These are phyloP conservation scores for Cryptocheilus praepositus DNA, from an alignment of 2,888 invertebrate species.

Conservation along the genomic window DNA sequence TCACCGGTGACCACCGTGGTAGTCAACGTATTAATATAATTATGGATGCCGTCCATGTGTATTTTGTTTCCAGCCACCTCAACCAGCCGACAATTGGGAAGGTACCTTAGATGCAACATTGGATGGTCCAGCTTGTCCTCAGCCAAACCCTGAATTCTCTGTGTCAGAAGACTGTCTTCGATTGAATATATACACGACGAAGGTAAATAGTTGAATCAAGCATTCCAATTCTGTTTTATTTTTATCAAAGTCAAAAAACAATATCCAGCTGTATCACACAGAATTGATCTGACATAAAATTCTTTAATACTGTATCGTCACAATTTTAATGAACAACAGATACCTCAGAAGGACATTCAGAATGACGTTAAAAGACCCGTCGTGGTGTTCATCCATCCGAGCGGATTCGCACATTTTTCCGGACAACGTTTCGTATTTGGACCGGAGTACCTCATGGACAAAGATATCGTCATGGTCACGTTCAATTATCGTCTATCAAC, in stretches of 20 bases:
- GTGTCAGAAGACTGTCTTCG: slow-evolving; percentile 81
- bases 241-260: too few relatives aligned
- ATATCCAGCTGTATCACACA: too few relatives aligned
- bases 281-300: background rate
- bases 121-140: slow-evolving; percentile 79
- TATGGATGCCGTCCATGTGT: too few relatives aligned
- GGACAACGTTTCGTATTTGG: slow-evolving; percentile 76
- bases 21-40: too few relatives aligned
- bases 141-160: slow-evolving; percentile 69
- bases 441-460: slow-evolving; percentile 64
- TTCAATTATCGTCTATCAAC: slow-evolving; percentile 66
- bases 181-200: slow-evolving; percentile 73
- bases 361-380: slow-evolving; percentile 76
- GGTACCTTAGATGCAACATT: slow-evolving; percentile 77
- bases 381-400: slow-evolving; percentile 82
- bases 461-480: slow-evolving; percentile 67
- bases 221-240: background rate
- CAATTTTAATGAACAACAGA: background rate
- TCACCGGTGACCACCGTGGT: too few relatives aligned
- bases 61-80: slow-evolving; percentile 64
- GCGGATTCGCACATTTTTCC: slow-evolving; percentile 80
- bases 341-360: background rate
- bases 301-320: too few relatives aligned
- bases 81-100: slow-evolving; percentile 76
- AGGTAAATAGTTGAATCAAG: background rate